Conservation (phyloP, 2,113 vertebrate species). For the Anser cygnoides region DNA sequence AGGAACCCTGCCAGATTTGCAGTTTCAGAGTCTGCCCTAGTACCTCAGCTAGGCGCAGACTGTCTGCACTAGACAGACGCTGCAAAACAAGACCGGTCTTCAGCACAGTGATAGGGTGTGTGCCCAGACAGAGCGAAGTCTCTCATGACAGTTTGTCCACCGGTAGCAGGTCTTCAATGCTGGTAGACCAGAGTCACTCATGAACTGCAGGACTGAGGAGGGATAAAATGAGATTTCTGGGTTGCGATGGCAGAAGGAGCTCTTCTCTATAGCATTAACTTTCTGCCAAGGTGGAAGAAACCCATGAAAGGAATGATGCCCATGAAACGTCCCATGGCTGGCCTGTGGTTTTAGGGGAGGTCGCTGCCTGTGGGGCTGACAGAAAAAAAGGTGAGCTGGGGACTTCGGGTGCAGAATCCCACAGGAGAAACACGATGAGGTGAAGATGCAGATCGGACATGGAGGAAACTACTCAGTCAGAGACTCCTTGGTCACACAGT, state of each 20-base stretch:
- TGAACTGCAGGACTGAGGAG: not conserved
- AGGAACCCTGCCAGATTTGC: not conserved
- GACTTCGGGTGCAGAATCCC: not conserved
- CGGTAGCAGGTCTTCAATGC: not conserved
- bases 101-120: fast-evolving
- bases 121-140: not conserved
- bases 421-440: fast-evolving
- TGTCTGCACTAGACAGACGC: not conserved
- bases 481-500: not conserved
- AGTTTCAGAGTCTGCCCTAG: not conserved
- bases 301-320: fast-evolving
- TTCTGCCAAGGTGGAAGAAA: not conserved
- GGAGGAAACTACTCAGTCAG: not conserved
- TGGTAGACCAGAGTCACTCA: not conserved
- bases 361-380: not conserved
- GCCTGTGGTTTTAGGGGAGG: not conserved
- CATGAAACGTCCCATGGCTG: fast-evolving
- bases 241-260: not conserved
- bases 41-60: not conserved
- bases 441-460: not conserved
- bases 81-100: not conserved
- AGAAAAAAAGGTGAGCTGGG: not conserved
- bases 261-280: not conserved
- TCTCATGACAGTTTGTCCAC: not conserved
- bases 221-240: not conserved